phyloP scores from a whole-genome alignment of 2,797 vertebrate genomes.

The Spinus pinus region DNA sequence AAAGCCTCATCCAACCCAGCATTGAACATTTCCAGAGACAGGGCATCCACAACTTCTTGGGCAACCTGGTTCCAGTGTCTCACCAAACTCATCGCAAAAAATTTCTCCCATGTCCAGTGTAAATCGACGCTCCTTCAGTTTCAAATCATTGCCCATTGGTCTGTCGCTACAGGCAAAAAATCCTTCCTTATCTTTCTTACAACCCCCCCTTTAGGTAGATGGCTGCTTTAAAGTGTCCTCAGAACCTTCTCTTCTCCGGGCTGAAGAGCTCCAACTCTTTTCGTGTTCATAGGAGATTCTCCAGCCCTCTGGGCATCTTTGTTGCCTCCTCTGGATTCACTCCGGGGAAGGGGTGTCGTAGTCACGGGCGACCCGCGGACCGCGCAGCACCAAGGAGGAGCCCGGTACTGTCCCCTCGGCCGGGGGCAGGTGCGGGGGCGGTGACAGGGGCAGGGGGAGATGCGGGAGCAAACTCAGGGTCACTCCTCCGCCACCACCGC shows the following conservation, averaged over 20 bases:
- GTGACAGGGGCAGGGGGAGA: background rate
- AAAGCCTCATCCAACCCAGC: background rate
- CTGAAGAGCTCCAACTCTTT: background rate
- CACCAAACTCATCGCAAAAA: rapidly evolving
- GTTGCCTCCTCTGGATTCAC: background rate
- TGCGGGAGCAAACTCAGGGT: rapidly evolving
- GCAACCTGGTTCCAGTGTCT: background rate
- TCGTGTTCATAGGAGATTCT: background rate
- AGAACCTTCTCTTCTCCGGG: background rate
- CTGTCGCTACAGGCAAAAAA: background rate
- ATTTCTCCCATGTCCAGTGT: background rate
- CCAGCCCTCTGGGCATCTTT: background rate
- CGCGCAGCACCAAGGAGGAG: no score
- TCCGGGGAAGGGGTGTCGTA: background rate
- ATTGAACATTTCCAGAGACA: background rate
- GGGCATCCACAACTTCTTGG: background rate
- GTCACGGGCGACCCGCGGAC: no score
- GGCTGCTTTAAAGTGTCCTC: rapidly evolving
- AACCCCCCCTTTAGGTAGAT: background rate
- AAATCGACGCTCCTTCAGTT: background rate
- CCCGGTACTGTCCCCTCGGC: rapidly evolving
- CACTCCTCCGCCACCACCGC: background rate
- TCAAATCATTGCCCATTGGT: background rate
- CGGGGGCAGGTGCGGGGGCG: background rate
- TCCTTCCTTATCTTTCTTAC: background rate